These are phyloP conservation scores for Dissostichus mawsoni DNA, from an alignment of 2,113 vertebrate species.

Conservation along the genomic window DNA sequence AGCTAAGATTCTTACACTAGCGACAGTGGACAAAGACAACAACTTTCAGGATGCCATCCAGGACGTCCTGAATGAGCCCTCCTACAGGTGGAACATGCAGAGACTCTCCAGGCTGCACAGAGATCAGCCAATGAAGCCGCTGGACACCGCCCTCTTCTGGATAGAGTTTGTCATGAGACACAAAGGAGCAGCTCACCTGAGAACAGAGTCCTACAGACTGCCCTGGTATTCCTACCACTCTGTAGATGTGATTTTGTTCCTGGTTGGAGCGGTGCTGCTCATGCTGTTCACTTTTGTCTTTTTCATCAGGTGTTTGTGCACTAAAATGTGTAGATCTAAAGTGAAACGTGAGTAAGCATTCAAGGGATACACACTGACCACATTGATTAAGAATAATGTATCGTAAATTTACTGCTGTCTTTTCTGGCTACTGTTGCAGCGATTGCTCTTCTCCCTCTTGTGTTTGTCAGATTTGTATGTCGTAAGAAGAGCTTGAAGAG, in stretches of 20 bases:
- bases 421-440: not conserved
- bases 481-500: slow-evolving; percentile 23
- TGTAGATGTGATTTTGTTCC: slow-evolving; percentile 52
- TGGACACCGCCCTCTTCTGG: slow-evolving; percentile 77
- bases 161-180: slow-evolving; percentile 81
- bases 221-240: slow-evolving; percentile 81
- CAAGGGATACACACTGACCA: too few species aligned
- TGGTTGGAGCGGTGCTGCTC: too few species aligned
- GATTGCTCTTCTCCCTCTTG: not conserved
- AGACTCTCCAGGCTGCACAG: slow-evolving; percentile 78
- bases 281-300: too few species aligned
- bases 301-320: too few species aligned
- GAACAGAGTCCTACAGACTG: slow-evolving; percentile 63
- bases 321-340: too few species aligned
- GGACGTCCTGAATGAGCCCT: slow-evolving; percentile 74
- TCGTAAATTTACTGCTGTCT: not conserved
- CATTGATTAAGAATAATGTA: too few species aligned
- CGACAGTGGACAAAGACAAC: slow-evolving; percentile 58
- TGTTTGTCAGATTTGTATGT: slow-evolving; percentile 13
- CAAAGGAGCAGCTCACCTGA: slow-evolving; percentile 79
- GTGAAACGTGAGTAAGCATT: too few species aligned
- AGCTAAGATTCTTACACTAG: slow-evolving; percentile 65
- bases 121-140: slow-evolving; percentile 65
- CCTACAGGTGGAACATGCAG: slow-evolving; percentile 81
- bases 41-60: slow-evolving; percentile 70